phyloP scores from a whole-genome alignment of 2,113 vertebrate genomes.

The Microcebus griseorufus region DNA sequence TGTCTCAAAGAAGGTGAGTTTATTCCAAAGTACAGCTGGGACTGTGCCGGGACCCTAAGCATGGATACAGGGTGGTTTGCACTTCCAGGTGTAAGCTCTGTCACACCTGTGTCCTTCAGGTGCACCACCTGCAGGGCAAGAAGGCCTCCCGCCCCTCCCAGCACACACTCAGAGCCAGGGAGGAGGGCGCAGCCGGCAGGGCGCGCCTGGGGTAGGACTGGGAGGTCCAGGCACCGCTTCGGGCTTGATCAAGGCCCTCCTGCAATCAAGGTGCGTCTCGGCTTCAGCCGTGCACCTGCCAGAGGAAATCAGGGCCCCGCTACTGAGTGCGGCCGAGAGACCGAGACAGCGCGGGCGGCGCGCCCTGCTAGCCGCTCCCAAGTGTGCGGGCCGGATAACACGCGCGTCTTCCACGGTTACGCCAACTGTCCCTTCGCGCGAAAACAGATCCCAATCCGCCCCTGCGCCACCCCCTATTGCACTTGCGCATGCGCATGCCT shows the following conservation, averaged over 20 bases:
- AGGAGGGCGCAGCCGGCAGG: too few relatives aligned
- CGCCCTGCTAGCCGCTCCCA: rapidly evolving
- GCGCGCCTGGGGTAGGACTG: neutral
- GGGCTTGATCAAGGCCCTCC: rapidly evolving
- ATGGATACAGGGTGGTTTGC: rapidly evolving
- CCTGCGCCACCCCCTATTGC: neutral
- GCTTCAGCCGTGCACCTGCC: neutral
- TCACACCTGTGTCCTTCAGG: neutral
- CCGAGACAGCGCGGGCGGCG: neutral
- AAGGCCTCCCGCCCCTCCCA: neutral
- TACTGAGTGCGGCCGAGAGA: rapidly evolving
- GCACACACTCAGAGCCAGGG: neutral
- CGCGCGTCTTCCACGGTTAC: too few relatives aligned
- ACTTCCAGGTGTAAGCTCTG: neutral
- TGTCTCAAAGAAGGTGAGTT: neutral
- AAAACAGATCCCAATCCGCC: neutral
- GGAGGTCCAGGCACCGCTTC: too few relatives aligned
- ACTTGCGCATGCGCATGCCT: too few relatives aligned
- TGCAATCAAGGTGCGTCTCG: rapidly evolving
- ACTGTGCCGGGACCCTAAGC: neutral
- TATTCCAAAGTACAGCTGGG: neutral
- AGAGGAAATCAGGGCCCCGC: neutral
- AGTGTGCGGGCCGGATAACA: rapidly evolving
- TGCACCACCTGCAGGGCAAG: neutral
- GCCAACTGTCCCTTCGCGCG: too few relatives aligned